Percentiles rank a stretch among this genome's conserved stretches.
Conservation (phyloP, 2,888 invertebrate species). For the Plebejus argus region DNA sequence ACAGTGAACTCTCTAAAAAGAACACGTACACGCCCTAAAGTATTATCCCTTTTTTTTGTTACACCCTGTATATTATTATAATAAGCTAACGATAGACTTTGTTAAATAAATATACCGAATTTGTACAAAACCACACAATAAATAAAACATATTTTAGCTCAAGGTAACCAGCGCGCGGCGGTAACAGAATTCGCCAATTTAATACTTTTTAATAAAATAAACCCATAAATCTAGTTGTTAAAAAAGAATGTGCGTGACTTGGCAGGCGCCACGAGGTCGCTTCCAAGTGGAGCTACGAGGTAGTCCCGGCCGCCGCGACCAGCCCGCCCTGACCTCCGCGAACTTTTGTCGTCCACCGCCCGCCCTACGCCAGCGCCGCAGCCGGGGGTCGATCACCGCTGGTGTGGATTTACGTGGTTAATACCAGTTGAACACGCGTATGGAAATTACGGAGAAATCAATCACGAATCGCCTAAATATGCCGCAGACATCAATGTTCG, state of each 20-base stretch:
- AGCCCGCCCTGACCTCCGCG: conserved; percentile 54
- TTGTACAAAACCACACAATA: neutral
- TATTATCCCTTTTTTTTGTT: too few relatives aligned
- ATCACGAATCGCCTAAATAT: conserved; percentile 75
- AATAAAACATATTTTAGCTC: neutral
- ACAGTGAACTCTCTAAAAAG: too few relatives aligned
- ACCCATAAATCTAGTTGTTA: conserved; percentile 53
- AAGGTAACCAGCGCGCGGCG: conserved; percentile 12
- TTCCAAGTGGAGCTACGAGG: conserved; percentile 67
- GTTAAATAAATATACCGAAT: neutral
- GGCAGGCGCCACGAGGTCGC: conserved; percentile 77
- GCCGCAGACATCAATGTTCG: conserved; percentile 67
- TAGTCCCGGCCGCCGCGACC: conserved; percentile 62
- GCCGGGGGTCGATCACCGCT: conserved; percentile 47
- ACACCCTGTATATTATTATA: too few relatives aligned
- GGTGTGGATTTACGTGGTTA: conserved; percentile 72
- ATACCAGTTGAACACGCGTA: conserved; percentile 77
- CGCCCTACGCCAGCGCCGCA: conserved; percentile 28
- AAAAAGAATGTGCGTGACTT: conserved; percentile 77
- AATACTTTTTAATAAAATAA: conserved; percentile 30
- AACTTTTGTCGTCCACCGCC: conserved; percentile 45
- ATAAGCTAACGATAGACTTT: too few relatives aligned
- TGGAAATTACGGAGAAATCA: conserved; percentile 79
- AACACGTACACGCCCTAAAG: too few relatives aligned
- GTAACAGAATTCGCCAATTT: conserved; percentile 16